These are phyloP conservation scores for Malurus melanocephalus DNA, from an alignment of 2,113 vertebrate species.

Conservation along the genomic window DNA sequence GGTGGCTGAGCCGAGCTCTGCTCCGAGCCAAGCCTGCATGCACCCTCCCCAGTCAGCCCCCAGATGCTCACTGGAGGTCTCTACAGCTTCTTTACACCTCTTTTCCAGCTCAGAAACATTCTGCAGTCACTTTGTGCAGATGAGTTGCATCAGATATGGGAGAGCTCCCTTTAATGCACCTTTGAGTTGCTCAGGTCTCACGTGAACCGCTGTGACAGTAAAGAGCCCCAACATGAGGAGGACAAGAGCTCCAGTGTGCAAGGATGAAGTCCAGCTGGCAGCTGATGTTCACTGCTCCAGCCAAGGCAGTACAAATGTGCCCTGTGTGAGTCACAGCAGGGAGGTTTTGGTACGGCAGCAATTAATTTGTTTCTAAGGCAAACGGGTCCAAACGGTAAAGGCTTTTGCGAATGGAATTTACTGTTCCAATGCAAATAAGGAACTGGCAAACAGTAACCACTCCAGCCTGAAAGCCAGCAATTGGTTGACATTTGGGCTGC, in stretches of 20 bases:
- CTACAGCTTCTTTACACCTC: background rate
- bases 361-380: constrained; percentile 40
- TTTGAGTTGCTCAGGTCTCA: background rate
- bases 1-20: background rate
- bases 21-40: background rate
- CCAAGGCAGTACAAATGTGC: background rate
- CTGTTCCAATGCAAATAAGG: constrained; percentile 39
- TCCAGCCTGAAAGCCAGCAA: constrained; percentile 5
- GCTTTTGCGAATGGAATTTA: constrained; percentile 20
- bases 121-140: background rate
- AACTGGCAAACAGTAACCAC: constrained; percentile 27
- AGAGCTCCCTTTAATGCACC: background rate
- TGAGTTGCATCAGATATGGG: background rate
- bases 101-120: background rate
- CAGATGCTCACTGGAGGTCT: background rate
- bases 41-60: background rate
- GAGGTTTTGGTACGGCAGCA: background rate
- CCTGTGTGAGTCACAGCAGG: background rate
- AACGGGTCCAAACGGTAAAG: background rate
- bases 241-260: background rate
- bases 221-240: background rate
- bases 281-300: background rate
- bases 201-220: background rate
- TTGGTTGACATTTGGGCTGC: constrained; percentile 46
- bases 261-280: constrained; percentile 24